phyloP scores from a whole-genome alignment of 2,113 vertebrate species.

The Oophaga pumilio region DNA sequence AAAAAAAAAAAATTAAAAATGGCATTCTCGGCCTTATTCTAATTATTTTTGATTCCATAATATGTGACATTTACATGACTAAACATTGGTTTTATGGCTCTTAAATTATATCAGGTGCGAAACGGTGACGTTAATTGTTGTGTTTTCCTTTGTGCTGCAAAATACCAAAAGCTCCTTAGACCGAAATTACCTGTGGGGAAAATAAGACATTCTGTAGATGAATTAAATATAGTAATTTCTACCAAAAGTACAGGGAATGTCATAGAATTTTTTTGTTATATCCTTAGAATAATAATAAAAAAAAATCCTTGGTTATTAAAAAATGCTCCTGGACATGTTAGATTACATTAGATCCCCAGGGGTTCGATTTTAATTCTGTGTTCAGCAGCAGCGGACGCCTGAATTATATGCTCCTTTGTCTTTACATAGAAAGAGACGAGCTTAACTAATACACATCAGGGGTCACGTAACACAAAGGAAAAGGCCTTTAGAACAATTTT shows the following conservation, averaged over 20 bases:
- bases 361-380: not conserved
- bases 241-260: not conserved
- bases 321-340: constrained; percentile 14
- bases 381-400: not conserved
- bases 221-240: constrained; percentile 31
- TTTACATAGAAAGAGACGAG: not conserved
- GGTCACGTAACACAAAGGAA: not conserved
- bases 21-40: constrained; percentile 14
- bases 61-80: constrained; percentile 20
- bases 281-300: constrained; percentile 9
- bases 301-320: constrained; percentile 17
- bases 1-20: not conserved
- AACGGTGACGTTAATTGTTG: constrained; percentile 46
- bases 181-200: constrained; percentile 8
- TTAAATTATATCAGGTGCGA: constrained; percentile 25
- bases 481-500: not conserved
- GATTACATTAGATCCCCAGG: not conserved
- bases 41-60: constrained; percentile 41
- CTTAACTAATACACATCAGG: not conserved
- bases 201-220: constrained; percentile 12
- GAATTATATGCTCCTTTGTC: not conserved
- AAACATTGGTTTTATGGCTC: constrained; percentile 26
- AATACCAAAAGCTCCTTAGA: constrained; percentile 14
- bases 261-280: constrained; percentile 11
- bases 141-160: constrained; percentile 29